These are phyloP conservation scores for Hoplias malabaricus DNA, from an alignment of 2,113 vertebrate genomes.

Conservation along the genomic window DNA sequence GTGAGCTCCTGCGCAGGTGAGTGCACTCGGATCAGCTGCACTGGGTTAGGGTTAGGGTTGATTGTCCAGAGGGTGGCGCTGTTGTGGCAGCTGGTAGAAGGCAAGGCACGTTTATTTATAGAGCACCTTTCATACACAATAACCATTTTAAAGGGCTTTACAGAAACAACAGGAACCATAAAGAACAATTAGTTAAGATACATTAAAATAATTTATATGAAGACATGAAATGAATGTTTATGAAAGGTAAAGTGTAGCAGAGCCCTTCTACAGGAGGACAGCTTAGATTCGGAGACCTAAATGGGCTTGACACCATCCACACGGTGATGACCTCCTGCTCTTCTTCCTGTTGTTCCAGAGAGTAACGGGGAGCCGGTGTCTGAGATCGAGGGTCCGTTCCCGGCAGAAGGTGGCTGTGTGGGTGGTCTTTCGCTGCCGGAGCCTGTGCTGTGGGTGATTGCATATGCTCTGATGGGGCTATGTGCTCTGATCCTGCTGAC, in stretches of 20 bases:
- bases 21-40: neutral
- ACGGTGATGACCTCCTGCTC: neutral
- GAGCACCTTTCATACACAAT: no score
- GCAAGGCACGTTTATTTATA: no score
- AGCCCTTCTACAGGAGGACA: no score
- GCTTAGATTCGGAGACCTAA: no score
- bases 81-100: neutral
- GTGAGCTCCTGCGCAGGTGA: constrained; percentile 91
- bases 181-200: neutral
- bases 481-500: constrained; percentile 83
- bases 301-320: no score
- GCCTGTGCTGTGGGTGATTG: constrained; percentile 86
- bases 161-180: no score
- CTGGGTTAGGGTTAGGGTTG: no score
- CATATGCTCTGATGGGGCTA: constrained; percentile 86
- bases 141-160: no score
- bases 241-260: no score
- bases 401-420: constrained; percentile 80
- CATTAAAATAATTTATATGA: no score
- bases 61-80: no score
- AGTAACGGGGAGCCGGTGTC: constrained; percentile 74
- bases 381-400: constrained; percentile 90
- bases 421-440: constrained; percentile 66
- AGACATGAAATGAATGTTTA: no score
- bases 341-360: constrained; percentile 63